Percentiles rank a stretch among this genome's conserved stretches.
phyloP scores from a whole-genome alignment of 2,113 vertebrate genomes.

The Prietella phreatophila region DNA sequence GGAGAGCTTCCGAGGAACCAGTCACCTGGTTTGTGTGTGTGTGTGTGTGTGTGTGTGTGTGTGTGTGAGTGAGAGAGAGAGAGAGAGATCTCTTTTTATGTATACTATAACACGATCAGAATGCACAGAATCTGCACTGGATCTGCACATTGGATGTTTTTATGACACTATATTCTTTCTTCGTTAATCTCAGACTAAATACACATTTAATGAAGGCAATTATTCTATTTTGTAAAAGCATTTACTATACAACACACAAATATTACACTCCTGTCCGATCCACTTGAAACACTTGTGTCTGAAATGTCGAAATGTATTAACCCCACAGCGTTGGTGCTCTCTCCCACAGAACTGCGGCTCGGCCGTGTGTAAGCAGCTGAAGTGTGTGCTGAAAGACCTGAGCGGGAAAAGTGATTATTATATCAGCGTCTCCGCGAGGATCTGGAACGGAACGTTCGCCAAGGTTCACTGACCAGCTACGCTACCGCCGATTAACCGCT shows the following conservation, averaged over 20 bases:
- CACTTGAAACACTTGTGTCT: background rate
- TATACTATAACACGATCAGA: background rate
- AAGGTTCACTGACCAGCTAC: conserved; percentile 67
- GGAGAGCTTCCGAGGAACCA: conserved; percentile 71
- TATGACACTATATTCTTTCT: background rate
- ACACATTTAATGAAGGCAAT: background rate
- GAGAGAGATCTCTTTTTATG: background rate
- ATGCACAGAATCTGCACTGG: background rate
- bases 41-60: conserved; percentile 19
- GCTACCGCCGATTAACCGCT: background rate
- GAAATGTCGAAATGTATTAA: background rate
- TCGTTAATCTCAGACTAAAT: background rate
- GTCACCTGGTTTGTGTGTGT: conserved; percentile 73
- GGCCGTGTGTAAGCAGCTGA: conserved; percentile 67
- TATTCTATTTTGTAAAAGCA: background rate
- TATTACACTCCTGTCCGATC: background rate
- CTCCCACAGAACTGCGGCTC: conserved; percentile 75
- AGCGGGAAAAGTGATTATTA: conserved; percentile 71
- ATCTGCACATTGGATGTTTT: too few species aligned
- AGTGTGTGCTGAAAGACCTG: conserved; percentile 75
- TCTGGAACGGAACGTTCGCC: conserved; percentile 82
- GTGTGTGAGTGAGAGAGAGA: background rate
- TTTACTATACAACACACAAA: background rate
- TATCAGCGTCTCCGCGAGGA: conserved; percentile 76
- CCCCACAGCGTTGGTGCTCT: background rate